Evolutionary conservation across 2,797 vertebrate species (phyloP).

Genomic region (Oryzias dopingdopingensis): DNA sequence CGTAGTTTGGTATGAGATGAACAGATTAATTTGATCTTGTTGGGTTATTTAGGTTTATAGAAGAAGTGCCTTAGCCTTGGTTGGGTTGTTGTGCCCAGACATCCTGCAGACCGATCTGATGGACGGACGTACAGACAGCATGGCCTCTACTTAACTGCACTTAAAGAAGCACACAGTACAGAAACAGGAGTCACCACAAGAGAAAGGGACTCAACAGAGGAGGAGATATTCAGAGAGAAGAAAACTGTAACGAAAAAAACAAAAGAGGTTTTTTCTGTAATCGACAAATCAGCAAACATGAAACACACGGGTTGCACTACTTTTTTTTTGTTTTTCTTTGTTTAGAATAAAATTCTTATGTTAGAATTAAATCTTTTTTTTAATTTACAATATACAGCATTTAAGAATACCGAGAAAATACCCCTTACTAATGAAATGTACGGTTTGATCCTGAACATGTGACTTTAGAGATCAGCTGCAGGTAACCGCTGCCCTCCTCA

Average conservation of each 20-base stretch:
- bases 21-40: constrained; percentile 84
- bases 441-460: constrained; percentile 87
- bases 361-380: constrained; percentile 94
- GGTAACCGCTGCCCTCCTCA: constrained; percentile 77
- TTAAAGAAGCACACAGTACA: constrained; percentile 90
- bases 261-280: constrained; percentile 31
- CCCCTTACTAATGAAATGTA: constrained; percentile 93
- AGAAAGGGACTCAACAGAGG: constrained; percentile 77
- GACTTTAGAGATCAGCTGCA: constrained; percentile 85
- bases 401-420: constrained; percentile 95
- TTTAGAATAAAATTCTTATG: constrained; percentile 83
- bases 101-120: constrained; percentile 48
- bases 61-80: constrained; percentile 86
- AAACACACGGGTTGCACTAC: constrained; percentile 93
- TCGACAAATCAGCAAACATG: constrained; percentile 90
- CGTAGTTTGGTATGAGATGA: constrained; percentile 86
- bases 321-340: constrained; percentile 83
- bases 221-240: constrained; percentile 37
- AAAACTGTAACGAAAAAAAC: constrained; percentile 37
- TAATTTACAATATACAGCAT: constrained; percentile 98
- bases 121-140: constrained; percentile 79
- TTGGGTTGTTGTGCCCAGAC: constrained; percentile 50
- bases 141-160: constrained; percentile 97
- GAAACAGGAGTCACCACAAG: constrained; percentile 90
- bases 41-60: constrained; percentile 86